Conservation (phyloP, 2,113 vertebrate species). For the Bothrops jararaca region DNA sequence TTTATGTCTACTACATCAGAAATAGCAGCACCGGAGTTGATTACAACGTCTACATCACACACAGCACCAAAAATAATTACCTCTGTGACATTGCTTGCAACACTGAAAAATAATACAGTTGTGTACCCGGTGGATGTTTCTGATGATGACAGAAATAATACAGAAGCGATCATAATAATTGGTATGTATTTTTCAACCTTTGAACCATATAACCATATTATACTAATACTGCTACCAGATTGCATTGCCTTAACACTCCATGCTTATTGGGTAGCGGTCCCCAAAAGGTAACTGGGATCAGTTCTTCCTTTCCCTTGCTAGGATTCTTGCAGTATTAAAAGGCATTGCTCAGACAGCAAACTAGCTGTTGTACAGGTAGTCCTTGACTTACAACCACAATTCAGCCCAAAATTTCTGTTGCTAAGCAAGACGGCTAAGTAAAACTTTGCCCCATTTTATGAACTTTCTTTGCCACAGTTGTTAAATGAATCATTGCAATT, state of each 20-base stretch:
- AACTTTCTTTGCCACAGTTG: neutral
- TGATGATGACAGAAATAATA: conserved; percentile 34
- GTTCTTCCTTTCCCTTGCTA: neutral
- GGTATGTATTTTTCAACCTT: conserved; percentile 15
- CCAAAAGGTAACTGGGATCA: neutral
- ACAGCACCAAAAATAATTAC: conserved; percentile 6
- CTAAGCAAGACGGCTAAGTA: neutral
- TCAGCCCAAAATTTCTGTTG: neutral
- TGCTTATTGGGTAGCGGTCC: neutral
- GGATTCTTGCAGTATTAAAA: neutral
- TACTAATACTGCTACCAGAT: neutral
- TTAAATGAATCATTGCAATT: neutral
- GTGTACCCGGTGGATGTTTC: conserved; percentile 32
- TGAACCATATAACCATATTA: neutral
- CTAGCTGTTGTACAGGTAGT: neutral
- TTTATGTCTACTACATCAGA: neutral
- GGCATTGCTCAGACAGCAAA: neutral
- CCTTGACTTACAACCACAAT: neutral
- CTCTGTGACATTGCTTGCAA: neutral
- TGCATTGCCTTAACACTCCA: neutral
- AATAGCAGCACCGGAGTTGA: neutral
- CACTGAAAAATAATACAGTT: conserved; percentile 41
- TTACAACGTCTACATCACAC: conserved; percentile 37
- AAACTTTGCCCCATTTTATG: neutral
- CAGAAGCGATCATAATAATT: conserved; percentile 39